Base-by-base conservation (phyloP, 2,888 invertebrate genomes). In the Tipula lateralis region DNA sequence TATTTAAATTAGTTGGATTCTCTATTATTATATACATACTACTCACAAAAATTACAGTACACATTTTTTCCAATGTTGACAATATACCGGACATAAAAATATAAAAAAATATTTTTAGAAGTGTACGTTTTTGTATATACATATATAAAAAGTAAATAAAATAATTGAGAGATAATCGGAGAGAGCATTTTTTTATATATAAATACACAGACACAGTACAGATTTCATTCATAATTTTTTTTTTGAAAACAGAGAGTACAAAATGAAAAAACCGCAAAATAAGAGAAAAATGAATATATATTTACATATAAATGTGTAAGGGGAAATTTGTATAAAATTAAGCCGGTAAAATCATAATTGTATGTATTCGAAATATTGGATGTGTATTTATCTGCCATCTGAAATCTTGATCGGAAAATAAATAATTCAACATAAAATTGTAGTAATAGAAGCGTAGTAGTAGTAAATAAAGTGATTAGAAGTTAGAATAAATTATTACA, bases 181-280 rank as follows among this genome's bases (percentile, higher is more conserved):
- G 32, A 82, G 30, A n/a, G 9, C 16, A 2, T 50, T 50, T 50
- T 66, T 66, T 66, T 66, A 24, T 66, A 9, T n/a, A n/a, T n/a
- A n/a, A n/a, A n/a, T n/a, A n/a, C n/a, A n/a, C n/a, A n/a, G n/a
- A n/a, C n/a, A n/a, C n/a, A n/a, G n/a, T 66, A 66, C 24, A 24
- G 24, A 66, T 66, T 66, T 82, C 82, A 82, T 82, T 82, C 82
- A 82, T 82, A 30, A 82, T 82, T 82, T 82, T 82, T 81, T 82
- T 30, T 82, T 82, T 24, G 24, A 66, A 66, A 66, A 66, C 66
- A 24, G 66, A 66, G 66, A 19, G 9, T 9, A 24, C 24, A 66
- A 19, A 66, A 66, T 24, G 2, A 24, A 66, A 66, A 36, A 66
- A 66, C 66, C 66, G 66, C 66, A 66, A 66, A 66, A 66, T 50